Evolutionary conservation across 1,140 invertebrate species (phyloP), one percentile per base, ranked within the genome.

Genomic region (Tyrophagus putrescentiae): DNA sequence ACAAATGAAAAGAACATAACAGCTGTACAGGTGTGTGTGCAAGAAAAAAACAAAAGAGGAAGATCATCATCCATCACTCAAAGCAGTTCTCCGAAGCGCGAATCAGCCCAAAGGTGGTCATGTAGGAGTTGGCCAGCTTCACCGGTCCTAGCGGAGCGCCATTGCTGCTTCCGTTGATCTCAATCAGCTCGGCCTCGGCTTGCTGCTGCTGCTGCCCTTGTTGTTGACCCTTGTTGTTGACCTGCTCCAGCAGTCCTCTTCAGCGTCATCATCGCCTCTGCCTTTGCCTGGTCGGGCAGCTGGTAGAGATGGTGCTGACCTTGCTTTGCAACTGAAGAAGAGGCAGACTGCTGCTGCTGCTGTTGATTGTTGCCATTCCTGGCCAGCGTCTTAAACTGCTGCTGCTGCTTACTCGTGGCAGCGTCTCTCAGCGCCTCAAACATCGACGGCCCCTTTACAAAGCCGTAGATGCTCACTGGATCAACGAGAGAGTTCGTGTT

Each of bases 61-160:
- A 39, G 36, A 21, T 39, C 21, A 13, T 39, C 13, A 39, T 39
- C 36, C n/a, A n/a, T 39, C 36, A 39, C 36, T 39, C 36, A 21
- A 39, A 39, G 36, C 36, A 39, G 21, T 48, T 48, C 21, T 48
- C 18, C 21, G 23, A 25, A 48, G 52, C 13, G n/a, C 52, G n/a
- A 33, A 54, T 25, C 13, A 54, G n/a, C 16, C 52, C 52, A 33
- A 54, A 54, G 32, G 52, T 54, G 16, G 52, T 54, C 52, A 54
- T 54, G 25, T 54, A 54, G 21, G 52, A 13, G 39, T 54, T 54
- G 45, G 45, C 21, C 7, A 48, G 31, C 21, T 48, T 7, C 31
- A 48, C 7, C 21, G 45, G 45, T 25, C 45, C 45, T 18, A 48
- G 7, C 21, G 45, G 45, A n/a, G n/a, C n/a, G n/a, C n/a, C n/a